These are phyloP conservation scores for Crotalus tigris DNA, from an alignment of 2,113 vertebrate genomes.

Conservation along the genomic window DNA sequence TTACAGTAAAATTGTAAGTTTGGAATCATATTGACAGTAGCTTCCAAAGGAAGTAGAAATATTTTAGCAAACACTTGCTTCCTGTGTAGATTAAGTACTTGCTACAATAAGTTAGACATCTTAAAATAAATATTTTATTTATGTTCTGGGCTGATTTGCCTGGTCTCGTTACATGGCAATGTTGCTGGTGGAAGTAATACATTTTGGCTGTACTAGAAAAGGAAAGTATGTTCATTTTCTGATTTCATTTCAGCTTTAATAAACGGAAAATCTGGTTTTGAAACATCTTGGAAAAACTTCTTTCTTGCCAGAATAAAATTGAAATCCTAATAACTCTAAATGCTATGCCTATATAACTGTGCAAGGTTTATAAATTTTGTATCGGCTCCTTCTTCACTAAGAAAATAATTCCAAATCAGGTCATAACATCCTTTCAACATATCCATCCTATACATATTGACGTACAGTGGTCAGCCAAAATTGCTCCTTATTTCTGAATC, in stretches of 20 bases:
- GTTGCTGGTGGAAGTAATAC: not conserved
- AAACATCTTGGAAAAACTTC: not conserved
- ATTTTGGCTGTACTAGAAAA: not conserved
- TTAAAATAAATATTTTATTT: not conserved
- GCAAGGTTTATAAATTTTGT: not conserved
- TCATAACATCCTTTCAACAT: not conserved
- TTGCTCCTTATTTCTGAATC: not conserved
- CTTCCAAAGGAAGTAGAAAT: constrained; percentile 6
- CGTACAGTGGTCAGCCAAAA: not conserved
- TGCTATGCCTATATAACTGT: not conserved
- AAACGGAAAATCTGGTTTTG: not conserved
- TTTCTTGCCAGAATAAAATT: constrained; percentile 1
- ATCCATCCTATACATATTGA: not conserved
- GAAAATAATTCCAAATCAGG: not conserved
- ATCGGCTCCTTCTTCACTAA: not conserved
- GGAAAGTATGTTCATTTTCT: not conserved
- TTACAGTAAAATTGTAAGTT: not conserved
- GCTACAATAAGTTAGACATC: constrained; percentile 1
- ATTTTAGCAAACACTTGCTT: not conserved
- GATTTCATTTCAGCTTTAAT: constrained; percentile 1
- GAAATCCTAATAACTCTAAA: not conserved
- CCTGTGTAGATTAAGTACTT: constrained; percentile 7
- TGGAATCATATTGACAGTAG: not conserved
- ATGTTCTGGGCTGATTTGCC: not conserved
- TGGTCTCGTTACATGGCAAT: not conserved